Percentiles rank a stretch among this genome's conserved stretches.
Evolutionary conservation across 1,140 invertebrate species (phyloP).

Genomic region (Papilio machaon): DNA sequence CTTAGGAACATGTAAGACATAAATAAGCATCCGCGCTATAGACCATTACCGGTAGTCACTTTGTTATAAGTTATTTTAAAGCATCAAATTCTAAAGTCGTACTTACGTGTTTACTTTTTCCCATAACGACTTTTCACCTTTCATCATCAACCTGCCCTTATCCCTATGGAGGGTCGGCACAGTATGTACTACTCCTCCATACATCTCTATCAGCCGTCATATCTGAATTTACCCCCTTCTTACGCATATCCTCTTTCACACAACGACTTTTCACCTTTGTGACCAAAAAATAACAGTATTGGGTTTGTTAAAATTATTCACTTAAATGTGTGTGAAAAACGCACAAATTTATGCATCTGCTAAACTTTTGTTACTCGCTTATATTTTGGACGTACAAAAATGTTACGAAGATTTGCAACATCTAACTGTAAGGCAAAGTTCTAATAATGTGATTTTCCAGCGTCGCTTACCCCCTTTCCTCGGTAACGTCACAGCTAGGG

Average conservation of each 20-base stretch:
- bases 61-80: too few species aligned
- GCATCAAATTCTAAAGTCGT: too few species aligned
- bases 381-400: conserved; percentile 1
- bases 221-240: too few species aligned
- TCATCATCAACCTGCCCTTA: too few species aligned
- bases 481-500: conserved; percentile 44
- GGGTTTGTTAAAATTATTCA: neutral
- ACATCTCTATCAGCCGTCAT: too few species aligned
- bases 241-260: too few species aligned
- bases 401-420: conserved; percentile 6
- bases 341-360: neutral
- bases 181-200: too few species aligned
- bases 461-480: conserved; percentile 39
- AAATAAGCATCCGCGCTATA: neutral
- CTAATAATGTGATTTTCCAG: conserved; percentile 55
- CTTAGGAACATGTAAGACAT: neutral
- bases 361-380: neutral
- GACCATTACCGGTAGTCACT: neutral
- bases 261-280: too few species aligned
- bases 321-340: neutral
- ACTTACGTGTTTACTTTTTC: too few species aligned
- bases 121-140: too few species aligned
- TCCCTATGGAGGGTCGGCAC: too few species aligned
- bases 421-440: conserved; percentile 44
- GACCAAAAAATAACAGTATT: too few species aligned